These are phyloP conservation scores for Anodontia alba DNA, from an alignment of 2,888 invertebrate species.

Conservation along the genomic window DNA sequence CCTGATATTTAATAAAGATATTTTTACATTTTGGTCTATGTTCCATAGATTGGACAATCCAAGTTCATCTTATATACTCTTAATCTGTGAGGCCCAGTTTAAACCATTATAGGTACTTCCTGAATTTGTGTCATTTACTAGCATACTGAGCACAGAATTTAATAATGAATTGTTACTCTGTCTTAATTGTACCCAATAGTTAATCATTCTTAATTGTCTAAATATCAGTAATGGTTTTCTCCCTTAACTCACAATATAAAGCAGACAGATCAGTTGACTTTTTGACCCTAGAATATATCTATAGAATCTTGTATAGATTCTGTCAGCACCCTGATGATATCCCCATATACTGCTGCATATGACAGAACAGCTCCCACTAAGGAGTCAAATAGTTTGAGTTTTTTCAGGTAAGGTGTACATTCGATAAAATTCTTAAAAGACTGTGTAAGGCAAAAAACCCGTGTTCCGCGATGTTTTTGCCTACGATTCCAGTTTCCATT, in stretches of 20 bases:
- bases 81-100: no score
- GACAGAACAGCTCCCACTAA: background rate
- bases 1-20: no score
- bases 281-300: background rate
- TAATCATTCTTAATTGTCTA: background rate
- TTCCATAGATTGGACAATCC: no score
- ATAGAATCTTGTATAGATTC: conserved; percentile 6
- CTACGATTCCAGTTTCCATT: background rate
- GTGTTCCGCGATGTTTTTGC: background rate
- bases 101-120: no score
- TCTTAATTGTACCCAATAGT: no score
- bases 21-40: no score
- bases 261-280: background rate
- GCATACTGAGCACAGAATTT: no score
- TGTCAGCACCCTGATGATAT: background rate
- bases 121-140: no score
- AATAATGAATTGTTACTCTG: no score
- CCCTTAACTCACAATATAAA: background rate
- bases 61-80: no score
- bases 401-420: background rate
- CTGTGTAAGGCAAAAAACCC: background rate
- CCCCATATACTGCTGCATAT: conserved; percentile 7
- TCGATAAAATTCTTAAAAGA: background rate
- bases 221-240: background rate
- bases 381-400: background rate